Evolutionary conservation across 2,888 invertebrate species (phyloP), one percentile per base, ranked within the genome.

Genomic region (Fragum sueziense): DNA sequence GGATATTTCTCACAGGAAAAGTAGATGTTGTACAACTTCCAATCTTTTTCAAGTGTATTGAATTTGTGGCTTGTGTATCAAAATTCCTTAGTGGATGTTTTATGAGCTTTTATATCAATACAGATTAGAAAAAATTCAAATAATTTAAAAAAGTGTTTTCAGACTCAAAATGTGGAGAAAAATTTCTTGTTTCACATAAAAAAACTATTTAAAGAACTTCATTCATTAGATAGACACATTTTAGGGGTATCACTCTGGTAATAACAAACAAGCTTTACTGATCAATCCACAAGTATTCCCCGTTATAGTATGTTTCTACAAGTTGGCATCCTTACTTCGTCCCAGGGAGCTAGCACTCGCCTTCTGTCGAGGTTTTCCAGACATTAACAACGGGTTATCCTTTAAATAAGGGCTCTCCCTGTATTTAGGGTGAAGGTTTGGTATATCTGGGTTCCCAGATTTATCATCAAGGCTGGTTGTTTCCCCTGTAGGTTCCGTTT

Each of bases 181-280:
- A n/a, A n/a, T n/a, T n/a, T n/a, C n/a, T n/a, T 41, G 9, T 9
- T 41, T 41, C 9, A 17, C 11, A 41, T 11, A 41, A 41, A 41
- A 41, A 41, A 14, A 41, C 41, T 41, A 41, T 41, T 41, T 11
- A 41, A 41, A 17, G 41, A 41, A 41, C 17, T 41, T 11, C n/a
- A n/a, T n/a, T n/a, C n/a, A n/a, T n/a, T n/a, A n/a, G n/a, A n/a
- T n/a, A n/a, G 41, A 11, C 17, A 41, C 37, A 65, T 65, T 33
- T 65, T 65, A 65, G 14, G 29, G 33, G 51, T 34, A 54, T n/a
- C 77, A 81, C 81, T 74, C 75, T 81, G 81, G 81, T 77, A 62
- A 81, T 69, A 81, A 81, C 75, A 69, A 81, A 81, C 72, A 69
- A 61, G 67, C 71, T 57, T 75, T 75, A 81, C 77, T 65, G 37